A percentile compares a stretch with the other conserved stretches of the same genome.
Evolutionary conservation across 2,888 invertebrate genomes (phyloP).

Genomic region (Chloroclystis v-ata): DNA sequence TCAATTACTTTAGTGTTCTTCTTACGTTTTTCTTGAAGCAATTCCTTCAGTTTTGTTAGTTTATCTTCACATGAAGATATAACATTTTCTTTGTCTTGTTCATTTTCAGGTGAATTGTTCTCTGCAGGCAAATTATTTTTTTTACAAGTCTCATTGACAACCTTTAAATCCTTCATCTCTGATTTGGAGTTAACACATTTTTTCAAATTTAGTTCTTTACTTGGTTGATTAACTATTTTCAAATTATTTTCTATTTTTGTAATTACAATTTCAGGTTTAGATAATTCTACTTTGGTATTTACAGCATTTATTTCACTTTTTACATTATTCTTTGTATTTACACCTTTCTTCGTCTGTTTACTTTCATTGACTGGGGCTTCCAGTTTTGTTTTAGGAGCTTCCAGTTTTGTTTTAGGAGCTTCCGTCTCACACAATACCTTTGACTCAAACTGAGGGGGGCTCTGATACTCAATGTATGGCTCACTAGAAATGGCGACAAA

Average conservation of each 20-base stretch:
- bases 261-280: not conserved
- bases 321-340: too few relatives aligned
- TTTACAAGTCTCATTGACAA: too few relatives aligned
- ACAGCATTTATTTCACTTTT: not conserved
- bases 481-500: constrained; percentile 45
- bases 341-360: too few relatives aligned
- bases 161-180: too few relatives aligned
- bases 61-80: constrained; percentile 63
- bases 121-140: too few relatives aligned
- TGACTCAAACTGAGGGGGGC: constrained; percentile 41
- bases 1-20: constrained; percentile 29
- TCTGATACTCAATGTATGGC: constrained; percentile 43
- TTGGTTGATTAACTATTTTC: too few relatives aligned
- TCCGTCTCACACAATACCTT: constrained; percentile 40
- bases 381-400: constrained; percentile 14
- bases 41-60: constrained; percentile 51
- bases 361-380: not conserved
- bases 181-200: too few relatives aligned
- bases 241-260: not conserved
- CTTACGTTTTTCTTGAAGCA: constrained; percentile 44
- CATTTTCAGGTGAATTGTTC: not conserved
- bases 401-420: constrained; percentile 44
- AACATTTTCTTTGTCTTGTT: constrained; percentile 33
- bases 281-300: too few relatives aligned
- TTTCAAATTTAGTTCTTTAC: too few relatives aligned